phyloP scores from a whole-genome alignment of 2,113 vertebrate species.

The Ceratotherium simum region DNA sequence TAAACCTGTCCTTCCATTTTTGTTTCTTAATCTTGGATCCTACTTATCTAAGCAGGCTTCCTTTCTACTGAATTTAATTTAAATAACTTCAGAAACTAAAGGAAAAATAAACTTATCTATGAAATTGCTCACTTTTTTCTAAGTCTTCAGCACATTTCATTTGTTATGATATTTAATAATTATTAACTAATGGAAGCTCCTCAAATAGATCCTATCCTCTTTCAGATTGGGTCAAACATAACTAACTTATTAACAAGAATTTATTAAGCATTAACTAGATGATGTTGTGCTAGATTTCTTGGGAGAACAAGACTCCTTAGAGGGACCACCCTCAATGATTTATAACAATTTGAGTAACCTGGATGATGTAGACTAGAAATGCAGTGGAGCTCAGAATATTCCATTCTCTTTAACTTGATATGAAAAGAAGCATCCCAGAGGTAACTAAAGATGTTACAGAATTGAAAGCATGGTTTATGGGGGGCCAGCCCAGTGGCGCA shows the following conservation, averaged over 20 bases:
- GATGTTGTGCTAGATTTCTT: not conserved
- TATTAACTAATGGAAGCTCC: constrained; percentile 43
- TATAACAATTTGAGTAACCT: not conserved
- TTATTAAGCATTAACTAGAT: constrained; percentile 27
- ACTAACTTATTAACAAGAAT: constrained; percentile 18
- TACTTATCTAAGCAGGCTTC: not conserved
- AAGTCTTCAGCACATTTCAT: constrained; percentile 25
- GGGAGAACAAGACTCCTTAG: not conserved
- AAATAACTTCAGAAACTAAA: constrained; percentile 58
- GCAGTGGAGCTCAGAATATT: not conserved
- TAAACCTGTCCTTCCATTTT: constrained; percentile 23
- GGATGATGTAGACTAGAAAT: not conserved
- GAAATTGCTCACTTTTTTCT: constrained; percentile 1
- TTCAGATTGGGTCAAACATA: not conserved
- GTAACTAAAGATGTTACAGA: not conserved
- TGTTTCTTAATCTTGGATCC: not conserved
- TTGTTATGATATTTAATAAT: constrained; percentile 28
- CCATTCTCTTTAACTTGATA: not conserved
- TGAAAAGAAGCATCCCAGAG: not conserved
- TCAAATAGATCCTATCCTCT: not conserved
- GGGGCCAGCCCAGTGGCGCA: too few relatives aligned
- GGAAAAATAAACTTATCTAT: constrained; percentile 6
- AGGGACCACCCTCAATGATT: not conserved
- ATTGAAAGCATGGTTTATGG: not conserved
- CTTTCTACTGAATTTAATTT: constrained; percentile 18